Evolutionary conservation across 2,797 vertebrate genomes (phyloP).

Genomic region (Babyrousa celebensis): DNA sequence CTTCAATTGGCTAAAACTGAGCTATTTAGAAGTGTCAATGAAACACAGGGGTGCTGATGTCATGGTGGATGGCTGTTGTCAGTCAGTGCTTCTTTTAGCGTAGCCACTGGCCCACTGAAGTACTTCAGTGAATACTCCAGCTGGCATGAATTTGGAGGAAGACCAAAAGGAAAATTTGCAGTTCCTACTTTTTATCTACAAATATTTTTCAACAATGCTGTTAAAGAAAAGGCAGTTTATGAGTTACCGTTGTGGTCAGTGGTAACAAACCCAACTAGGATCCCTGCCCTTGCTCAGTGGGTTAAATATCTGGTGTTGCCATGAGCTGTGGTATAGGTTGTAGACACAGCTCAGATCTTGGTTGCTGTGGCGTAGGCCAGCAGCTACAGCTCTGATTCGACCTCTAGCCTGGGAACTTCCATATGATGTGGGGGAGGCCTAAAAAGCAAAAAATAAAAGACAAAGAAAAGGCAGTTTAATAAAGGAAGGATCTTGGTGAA

Average conservation of each 20-base stretch:
- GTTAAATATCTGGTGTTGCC: too few species aligned
- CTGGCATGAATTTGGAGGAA: background rate
- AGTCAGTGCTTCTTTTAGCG: background rate
- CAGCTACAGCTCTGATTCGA: too few species aligned
- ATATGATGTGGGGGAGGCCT: too few species aligned
- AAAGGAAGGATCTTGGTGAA: constrained; percentile 10
- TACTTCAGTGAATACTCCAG: background rate
- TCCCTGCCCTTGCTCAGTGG: too few species aligned
- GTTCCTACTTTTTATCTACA: background rate
- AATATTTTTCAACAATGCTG: background rate
- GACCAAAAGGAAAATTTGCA: background rate
- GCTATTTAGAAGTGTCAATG: background rate
- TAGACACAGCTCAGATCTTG: too few species aligned
- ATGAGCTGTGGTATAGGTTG: too few species aligned
- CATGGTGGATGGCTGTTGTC: background rate
- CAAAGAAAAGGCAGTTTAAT: background rate
- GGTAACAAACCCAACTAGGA: too few species aligned
- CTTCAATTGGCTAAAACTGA: background rate
- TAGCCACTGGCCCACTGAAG: background rate
- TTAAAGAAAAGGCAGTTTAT: constrained; percentile 2
- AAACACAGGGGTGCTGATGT: background rate
- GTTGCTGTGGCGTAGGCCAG: too few species aligned
- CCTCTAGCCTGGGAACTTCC: too few species aligned
- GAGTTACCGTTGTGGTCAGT: too few species aligned
- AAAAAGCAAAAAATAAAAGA: too few species aligned